A percentile compares a stretch with the other conserved stretches of the same genome.
These are phyloP conservation scores for Gastracanthus pulcherrimus DNA, from an alignment of 2,888 invertebrate species.

Conservation along the genomic window DNA sequence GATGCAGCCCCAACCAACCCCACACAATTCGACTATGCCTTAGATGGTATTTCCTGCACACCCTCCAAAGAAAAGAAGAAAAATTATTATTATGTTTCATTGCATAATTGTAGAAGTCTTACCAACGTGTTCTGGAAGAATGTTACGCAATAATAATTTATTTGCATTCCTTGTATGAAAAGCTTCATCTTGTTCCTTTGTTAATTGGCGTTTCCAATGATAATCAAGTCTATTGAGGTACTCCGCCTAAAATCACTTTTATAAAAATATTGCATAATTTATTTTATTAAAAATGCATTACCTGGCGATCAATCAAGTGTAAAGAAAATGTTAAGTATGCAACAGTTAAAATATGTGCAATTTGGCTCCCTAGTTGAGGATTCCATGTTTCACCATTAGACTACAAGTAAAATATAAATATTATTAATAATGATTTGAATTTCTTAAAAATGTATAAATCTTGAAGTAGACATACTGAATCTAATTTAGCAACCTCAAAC, in stretches of 20 bases:
- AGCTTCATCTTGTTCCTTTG: conserved; percentile 90
- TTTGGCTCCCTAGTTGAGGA: conserved; percentile 83
- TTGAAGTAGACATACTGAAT: too few species aligned
- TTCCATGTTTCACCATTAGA: conserved; percentile 83
- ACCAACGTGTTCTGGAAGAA: conserved; percentile 96
- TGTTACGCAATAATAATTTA: conserved; percentile 93
- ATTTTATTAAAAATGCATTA: conserved; percentile 63
- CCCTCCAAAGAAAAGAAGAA: too few species aligned
- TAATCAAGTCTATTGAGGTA: conserved; percentile 93
- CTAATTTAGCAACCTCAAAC: too few species aligned
- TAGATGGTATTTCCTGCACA: too few species aligned
- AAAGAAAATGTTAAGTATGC: conserved; percentile 87
- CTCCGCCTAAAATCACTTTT: conserved; percentile 81
- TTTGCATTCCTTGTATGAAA: conserved; percentile 92
- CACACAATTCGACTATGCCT: too few species aligned
- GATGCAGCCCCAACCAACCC: too few species aligned
- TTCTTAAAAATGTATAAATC: too few species aligned
- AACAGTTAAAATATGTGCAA: conserved; percentile 87
- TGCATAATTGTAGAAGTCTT: conserved; percentile 40
- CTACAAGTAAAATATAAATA: conserved; percentile 75
- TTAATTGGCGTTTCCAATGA: conserved; percentile 86
- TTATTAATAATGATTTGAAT: not conserved
- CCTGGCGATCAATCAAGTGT: conserved; percentile 91
- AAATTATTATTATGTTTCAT: too few species aligned
- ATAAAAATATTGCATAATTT: not conserved